Conservation (phyloP, 2,797 vertebrate genomes). For the Sphenopsis melanotis region DNA sequence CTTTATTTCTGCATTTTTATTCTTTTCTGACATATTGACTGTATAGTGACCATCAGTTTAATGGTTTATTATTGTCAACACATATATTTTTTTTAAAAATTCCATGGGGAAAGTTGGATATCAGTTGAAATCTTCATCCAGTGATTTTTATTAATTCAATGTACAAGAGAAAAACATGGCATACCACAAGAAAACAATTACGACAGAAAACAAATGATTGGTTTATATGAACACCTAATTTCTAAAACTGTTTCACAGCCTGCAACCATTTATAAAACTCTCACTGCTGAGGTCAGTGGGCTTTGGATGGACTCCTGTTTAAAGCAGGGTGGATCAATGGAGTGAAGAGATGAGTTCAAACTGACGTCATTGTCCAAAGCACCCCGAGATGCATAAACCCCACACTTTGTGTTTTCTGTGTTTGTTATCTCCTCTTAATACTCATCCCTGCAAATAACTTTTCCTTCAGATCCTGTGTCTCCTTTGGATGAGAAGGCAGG, state of each 20-base stretch:
- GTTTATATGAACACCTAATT: neutral
- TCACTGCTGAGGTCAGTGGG: neutral
- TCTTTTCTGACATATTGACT: neutral
- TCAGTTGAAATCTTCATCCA: neutral
- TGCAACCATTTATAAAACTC: neutral
- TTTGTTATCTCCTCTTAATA: neutral
- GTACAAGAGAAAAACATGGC: neutral
- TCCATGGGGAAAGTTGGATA: neutral
- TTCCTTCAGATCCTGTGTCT: neutral
- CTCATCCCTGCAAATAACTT: neutral
- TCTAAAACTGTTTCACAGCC: neutral
- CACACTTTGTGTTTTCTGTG: neutral
- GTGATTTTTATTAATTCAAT: neutral
- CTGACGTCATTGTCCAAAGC: neutral
- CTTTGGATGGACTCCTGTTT: neutral
- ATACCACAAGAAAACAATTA: neutral
- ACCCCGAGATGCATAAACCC: neutral
- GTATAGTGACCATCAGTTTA: neutral
- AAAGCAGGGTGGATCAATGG: neutral
- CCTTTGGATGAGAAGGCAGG: neutral
- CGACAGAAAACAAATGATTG: neutral
- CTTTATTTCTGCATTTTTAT: neutral
- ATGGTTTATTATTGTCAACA: neutral
- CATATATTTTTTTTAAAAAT: neutral
- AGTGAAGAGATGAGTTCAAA: neutral